Evolutionary conservation across 2,797 vertebrate species (phyloP), one percentile per base, ranked within the genome.

Genomic region (Netta rufina): DNA sequence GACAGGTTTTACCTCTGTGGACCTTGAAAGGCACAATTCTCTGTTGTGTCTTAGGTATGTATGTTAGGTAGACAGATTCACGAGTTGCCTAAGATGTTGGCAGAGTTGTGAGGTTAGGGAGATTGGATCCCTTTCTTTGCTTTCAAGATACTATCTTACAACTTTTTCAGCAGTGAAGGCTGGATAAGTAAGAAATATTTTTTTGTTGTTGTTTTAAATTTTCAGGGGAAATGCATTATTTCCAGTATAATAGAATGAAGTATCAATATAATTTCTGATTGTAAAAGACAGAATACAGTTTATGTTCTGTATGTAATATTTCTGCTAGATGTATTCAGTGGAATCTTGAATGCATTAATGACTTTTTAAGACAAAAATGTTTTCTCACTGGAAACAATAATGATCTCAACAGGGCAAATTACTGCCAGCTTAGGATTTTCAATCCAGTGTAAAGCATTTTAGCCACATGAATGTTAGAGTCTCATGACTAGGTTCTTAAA

Each of bases 321-420:
- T 91, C 45, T 93, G 20, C 64, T 92, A 43, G 69, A 58, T 87
- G 25, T 76, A 71, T 84, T 93, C 74, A 39, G 39, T 47, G 71
- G 69, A 92, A 92, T 94, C 83, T 95, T 93, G 91, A 97, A 93
- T 32, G 38, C 16, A 87, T 92, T 90, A 92, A 87, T 92, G 67
- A 79, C 56, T 92, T 96, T 92, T 92, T 53, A 87, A 76, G 57
- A 61, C 51, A 90, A 94, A 94, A 89, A 90, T 92, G 43, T 87
- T 95, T 94, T 92, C 71, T 96, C 61, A 61, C 74, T 90, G 74
- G 78, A 28, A 94, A 75, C 71, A 91, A 77, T 73, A 92, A 90
- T 93, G 75, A 89, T 90, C 88, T 84, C 74, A 91, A 77, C 71
- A 82, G 60, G 64, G 79, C 28, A 84, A 95, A 92, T 92, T 71